Conservation (phyloP, 2,113 vertebrate species). For the Myotis davidii region DNA sequence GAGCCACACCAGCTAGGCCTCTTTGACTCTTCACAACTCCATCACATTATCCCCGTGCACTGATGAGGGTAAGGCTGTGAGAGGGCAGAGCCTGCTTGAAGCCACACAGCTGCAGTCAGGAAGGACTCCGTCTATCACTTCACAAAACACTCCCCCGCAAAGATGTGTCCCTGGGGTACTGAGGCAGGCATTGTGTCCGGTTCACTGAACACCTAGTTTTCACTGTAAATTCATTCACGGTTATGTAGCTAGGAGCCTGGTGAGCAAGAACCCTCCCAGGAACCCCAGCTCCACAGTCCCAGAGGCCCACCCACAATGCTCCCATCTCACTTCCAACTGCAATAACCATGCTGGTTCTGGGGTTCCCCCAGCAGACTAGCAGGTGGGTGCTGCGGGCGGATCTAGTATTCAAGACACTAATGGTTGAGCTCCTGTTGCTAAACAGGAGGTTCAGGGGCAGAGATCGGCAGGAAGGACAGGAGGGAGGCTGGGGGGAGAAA, state of each 20-base stretch:
- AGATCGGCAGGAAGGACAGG: neutral
- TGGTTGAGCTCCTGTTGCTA: neutral
- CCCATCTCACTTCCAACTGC: neutral
- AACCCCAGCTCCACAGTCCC: neutral
- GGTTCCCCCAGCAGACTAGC: neutral
- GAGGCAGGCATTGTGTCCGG: neutral
- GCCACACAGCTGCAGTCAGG: neutral
- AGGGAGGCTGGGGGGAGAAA: neutral
- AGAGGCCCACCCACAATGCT: neutral
- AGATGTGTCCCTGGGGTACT: neutral
- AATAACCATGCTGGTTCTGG: neutral
- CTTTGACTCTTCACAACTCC: neutral
- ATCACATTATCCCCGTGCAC: neutral
- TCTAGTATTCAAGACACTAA: neutral
- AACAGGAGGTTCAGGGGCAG: neutral
- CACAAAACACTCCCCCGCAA: neutral
- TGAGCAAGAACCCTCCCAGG: neutral
- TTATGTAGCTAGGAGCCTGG: neutral
- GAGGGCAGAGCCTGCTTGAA: neutral
- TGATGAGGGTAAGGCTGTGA: neutral
- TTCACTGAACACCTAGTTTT: neutral
- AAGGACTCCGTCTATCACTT: neutral
- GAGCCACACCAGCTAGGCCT: too few relatives aligned
- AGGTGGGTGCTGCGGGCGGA: neutral
- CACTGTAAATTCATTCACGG: neutral